Evolutionary conservation across 2,113 vertebrate species (phyloP).

Genomic region (Centropus unirufus): DNA sequence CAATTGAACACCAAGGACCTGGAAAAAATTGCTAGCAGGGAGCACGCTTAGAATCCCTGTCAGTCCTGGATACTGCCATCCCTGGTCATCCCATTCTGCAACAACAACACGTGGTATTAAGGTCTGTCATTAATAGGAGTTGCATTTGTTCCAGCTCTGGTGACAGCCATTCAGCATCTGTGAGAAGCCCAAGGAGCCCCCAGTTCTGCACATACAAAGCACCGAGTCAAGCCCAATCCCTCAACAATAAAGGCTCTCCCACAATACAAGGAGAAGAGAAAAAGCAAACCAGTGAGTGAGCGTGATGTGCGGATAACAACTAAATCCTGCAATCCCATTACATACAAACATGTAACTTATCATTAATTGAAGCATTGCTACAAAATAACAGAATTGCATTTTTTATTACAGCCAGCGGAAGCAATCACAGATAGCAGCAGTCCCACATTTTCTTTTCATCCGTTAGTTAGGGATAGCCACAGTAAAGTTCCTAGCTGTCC

Average conservation of each 20-base stretch:
- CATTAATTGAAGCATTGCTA: background rate
- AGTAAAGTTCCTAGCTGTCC: background rate
- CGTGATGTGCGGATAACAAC: background rate
- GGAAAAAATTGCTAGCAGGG: background rate
- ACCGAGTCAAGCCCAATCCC: background rate
- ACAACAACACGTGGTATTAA: too few relatives aligned
- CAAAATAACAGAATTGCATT: background rate
- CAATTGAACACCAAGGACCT: background rate
- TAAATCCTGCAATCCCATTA: background rate
- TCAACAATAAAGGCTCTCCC: background rate
- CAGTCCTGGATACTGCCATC: background rate
- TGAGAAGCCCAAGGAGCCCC: background rate
- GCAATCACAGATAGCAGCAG: background rate
- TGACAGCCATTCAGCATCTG: background rate
- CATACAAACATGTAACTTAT: background rate
- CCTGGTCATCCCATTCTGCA: background rate
- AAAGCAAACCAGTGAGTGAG: background rate
- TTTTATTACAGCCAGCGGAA: background rate
- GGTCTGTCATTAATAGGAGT: background rate
- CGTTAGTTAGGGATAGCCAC: background rate
- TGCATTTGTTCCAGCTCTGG: background rate
- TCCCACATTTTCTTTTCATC: background rate
- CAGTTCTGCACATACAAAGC: background rate
- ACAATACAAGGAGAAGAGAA: background rate
- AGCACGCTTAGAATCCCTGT: background rate